These are phyloP conservation scores for Emydoidea blandingii DNA, from an alignment of 2,797 vertebrate species.

Conservation along the genomic window DNA sequence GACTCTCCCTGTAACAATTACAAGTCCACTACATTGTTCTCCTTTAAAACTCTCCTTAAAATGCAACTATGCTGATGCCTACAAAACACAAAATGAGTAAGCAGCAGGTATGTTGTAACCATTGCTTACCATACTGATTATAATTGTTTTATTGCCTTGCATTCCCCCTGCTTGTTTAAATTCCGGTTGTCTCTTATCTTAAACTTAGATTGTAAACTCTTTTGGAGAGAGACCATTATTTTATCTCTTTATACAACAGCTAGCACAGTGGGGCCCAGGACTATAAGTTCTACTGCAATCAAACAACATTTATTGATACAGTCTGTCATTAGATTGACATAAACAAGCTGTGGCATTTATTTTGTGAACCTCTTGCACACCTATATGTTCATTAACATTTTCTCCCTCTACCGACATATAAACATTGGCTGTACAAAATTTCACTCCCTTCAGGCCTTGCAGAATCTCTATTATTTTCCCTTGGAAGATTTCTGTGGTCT, in stretches of 20 bases:
- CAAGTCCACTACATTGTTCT: neutral
- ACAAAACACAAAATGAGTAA: neutral
- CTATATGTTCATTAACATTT: neutral
- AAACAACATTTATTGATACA: neutral
- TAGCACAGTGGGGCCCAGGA: neutral
- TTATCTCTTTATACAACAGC: neutral
- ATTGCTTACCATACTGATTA: neutral
- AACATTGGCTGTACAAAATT: neutral
- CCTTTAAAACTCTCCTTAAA: neutral
- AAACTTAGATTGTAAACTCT: neutral
- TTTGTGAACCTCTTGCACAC: neutral
- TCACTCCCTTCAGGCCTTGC: neutral
- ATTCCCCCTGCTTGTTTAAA: neutral
- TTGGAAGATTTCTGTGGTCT: neutral
- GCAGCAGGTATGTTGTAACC: neutral
- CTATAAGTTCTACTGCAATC: neutral
- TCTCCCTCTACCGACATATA: too few relatives aligned
- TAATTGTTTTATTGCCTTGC: neutral
- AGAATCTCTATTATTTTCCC: neutral
- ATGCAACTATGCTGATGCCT: neutral
- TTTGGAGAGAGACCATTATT: neutral
- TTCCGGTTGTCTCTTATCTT: neutral
- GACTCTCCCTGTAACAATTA: neutral
- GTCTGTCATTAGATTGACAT: neutral
- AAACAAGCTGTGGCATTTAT: neutral